phyloP scores from a whole-genome alignment of 2,113 vertebrate genomes.

The Circaetus gallicus region DNA sequence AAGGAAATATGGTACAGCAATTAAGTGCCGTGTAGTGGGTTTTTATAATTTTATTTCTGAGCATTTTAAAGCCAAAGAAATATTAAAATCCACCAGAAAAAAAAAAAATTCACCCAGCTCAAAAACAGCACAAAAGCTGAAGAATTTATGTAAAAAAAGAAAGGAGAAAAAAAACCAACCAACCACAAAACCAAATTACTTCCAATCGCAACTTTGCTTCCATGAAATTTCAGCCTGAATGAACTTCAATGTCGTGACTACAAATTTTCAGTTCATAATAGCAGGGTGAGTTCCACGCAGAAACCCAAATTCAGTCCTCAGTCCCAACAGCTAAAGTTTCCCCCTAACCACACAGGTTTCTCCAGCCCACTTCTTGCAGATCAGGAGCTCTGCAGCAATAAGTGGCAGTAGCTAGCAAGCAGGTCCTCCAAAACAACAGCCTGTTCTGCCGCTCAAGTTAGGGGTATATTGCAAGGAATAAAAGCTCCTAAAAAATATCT shows the following conservation, averaged over 20 bases:
- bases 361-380: background rate
- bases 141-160: background rate
- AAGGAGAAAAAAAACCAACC: rapidly evolving
- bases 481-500: background rate
- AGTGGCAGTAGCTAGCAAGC: background rate
- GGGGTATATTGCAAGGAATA: background rate
- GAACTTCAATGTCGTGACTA: background rate
- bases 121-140: background rate
- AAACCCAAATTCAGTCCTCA: background rate
- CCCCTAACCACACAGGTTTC: background rate
- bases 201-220: background rate
- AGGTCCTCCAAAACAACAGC: background rate
- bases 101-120: background rate
- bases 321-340: background rate
- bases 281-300: background rate
- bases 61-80: background rate
- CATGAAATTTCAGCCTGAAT: background rate
- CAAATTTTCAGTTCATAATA: background rate
- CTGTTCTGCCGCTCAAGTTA: background rate
- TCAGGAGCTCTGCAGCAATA: background rate
- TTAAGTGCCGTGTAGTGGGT: background rate
- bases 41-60: background rate
- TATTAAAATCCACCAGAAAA: background rate
- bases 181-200: background rate
- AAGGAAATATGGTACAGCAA: background rate